phyloP scores from a whole-genome alignment of 1,140 invertebrate genomes.

The Apis cerana region DNA sequence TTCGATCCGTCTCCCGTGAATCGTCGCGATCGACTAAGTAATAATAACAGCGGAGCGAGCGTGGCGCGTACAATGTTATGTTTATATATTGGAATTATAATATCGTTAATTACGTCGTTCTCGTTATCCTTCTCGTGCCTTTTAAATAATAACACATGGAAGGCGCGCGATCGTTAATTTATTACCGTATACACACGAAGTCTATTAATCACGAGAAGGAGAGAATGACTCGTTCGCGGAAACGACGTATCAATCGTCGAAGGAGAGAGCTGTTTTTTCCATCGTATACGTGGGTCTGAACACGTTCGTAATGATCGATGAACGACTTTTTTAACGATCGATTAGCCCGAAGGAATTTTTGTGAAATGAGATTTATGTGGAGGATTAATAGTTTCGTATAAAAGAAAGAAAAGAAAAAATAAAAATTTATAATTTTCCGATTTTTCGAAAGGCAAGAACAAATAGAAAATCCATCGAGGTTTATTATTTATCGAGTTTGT shows the following conservation, averaged over 20 bases:
- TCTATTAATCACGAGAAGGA: neutral
- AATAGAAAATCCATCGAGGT: too few relatives aligned
- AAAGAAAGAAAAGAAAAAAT: neutral
- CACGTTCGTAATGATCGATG: neutral
- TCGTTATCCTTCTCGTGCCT: neutral
- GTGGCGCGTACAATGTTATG: too few relatives aligned
- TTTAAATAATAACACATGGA: neutral
- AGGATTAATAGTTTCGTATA: neutral
- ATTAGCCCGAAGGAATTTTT: too few relatives aligned
- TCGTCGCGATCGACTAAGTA: too few relatives aligned
- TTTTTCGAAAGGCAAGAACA: too few relatives aligned
- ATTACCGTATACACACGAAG: neutral
- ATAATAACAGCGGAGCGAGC: too few relatives aligned
- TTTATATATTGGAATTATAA: slow-evolving; percentile 2
- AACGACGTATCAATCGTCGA: neutral
- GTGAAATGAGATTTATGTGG: too few relatives aligned
- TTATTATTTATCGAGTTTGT: too few relatives aligned
- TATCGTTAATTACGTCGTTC: neutral
- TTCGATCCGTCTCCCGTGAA: too few relatives aligned
- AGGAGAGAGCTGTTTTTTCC: neutral
- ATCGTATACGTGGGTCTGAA: neutral
- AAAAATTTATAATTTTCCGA: too few relatives aligned
- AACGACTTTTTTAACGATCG: slow-evolving; percentile 11
- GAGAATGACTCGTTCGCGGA: neutral
- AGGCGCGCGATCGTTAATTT: neutral